Conservation (phyloP, 2,113 vertebrate genomes). For the Oncorhynchus gorbuscha region DNA sequence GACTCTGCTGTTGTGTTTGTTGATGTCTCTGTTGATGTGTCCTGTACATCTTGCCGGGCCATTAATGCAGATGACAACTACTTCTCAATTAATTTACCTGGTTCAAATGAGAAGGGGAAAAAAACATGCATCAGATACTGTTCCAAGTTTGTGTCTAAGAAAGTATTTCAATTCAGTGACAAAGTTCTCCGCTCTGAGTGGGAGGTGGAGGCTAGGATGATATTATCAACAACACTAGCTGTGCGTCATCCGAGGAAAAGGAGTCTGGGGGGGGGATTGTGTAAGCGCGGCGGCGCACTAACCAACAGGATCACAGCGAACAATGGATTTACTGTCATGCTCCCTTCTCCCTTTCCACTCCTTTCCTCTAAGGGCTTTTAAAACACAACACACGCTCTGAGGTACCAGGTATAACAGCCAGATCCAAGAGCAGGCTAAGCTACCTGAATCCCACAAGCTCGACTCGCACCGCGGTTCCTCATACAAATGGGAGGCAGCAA, state of each 20-base stretch:
- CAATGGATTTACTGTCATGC: constrained; percentile 29
- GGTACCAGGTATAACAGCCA: neutral
- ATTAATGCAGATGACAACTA: too few species aligned
- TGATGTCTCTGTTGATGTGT: too few species aligned
- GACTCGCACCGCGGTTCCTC: neutral
- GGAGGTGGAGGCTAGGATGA: too few species aligned
- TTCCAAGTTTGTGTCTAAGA: too few species aligned
- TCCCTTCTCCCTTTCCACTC: neutral
- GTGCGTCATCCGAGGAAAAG: neutral
- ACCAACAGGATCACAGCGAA: constrained; percentile 1
- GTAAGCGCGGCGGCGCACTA: constrained; percentile 8
- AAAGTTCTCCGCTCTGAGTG: too few species aligned
- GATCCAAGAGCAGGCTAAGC: neutral
- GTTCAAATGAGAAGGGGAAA: too few species aligned
- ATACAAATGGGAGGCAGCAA: neutral
- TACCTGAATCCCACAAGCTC: neutral
- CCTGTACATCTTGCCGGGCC: too few species aligned
- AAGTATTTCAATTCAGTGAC: too few species aligned
- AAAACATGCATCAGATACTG: too few species aligned
- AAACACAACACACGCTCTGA: neutral
- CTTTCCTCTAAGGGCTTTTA: neutral
- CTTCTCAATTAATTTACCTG: too few species aligned
- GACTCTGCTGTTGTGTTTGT: too few species aligned
- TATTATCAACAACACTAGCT: too few species aligned
- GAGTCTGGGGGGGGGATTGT: neutral